phyloP scores from a whole-genome alignment of 2,888 invertebrate genomes.

The Hololepta plana region DNA sequence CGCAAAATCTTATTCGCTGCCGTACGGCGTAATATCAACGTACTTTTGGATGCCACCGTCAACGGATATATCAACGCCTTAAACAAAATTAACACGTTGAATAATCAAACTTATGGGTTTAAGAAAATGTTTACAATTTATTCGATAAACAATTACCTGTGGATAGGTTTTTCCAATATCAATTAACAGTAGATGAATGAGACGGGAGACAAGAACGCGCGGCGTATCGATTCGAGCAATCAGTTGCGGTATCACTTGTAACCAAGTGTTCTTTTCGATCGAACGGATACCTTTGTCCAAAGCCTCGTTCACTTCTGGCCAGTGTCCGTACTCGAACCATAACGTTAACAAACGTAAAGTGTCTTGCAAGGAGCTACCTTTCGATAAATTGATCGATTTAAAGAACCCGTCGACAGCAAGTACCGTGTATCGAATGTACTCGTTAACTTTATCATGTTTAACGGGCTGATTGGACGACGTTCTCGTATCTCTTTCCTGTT shows the following conservation, averaged over 20 bases:
- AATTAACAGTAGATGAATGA: conserved; percentile 84
- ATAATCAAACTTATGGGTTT: conserved; percentile 1
- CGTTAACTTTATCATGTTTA: conserved; percentile 17
- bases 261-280: conserved; percentile 96
- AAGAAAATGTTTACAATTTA: conserved; percentile 1
- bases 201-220: conserved; percentile 66
- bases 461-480: conserved; percentile 7
- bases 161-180: conserved; percentile 98
- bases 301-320: conserved; percentile 84
- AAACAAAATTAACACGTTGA: conserved; percentile 7
- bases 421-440: conserved; percentile 64
- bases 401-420: conserved; percentile 89
- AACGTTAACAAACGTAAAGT: conserved; percentile 83
- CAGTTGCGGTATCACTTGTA: conserved; percentile 97
- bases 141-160: conserved; percentile 13
- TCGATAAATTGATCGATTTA: conserved; percentile 80
- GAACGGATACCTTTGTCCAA: conserved; percentile 80
- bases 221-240: conserved; percentile 96
- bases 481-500: conserved; percentile 19
- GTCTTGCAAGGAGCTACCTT: conserved; percentile 88
- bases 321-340: conserved; percentile 97
- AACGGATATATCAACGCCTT: conserved; percentile 95
- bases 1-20: conserved; percentile 91
- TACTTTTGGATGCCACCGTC: conserved; percentile 93
- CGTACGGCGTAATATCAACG: conserved; percentile 62